phyloP scores from a whole-genome alignment of 2,888 invertebrate species.

The Callinectes sapidus region DNA sequence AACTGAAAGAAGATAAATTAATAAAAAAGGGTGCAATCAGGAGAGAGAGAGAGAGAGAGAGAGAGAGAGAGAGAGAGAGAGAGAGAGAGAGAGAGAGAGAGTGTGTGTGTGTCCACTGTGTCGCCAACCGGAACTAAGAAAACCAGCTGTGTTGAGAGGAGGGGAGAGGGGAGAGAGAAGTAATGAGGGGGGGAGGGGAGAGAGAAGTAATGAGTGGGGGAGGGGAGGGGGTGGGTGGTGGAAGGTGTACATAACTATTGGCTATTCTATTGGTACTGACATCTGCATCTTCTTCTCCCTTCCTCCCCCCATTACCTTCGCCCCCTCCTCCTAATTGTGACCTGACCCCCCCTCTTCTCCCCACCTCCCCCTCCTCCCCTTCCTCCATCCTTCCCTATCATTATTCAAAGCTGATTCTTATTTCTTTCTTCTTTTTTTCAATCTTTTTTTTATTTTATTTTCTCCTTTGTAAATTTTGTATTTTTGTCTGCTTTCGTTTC shows the following conservation, averaged over 20 bases:
- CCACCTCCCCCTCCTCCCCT: background rate
- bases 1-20: background rate
- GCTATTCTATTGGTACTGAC: too few species aligned
- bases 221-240: too few species aligned
- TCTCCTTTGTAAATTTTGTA: too few species aligned
- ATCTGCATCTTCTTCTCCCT: background rate
- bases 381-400: too few species aligned
- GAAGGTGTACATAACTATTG: too few species aligned
- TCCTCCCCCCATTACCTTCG: background rate
- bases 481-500: too few species aligned
- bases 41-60: background rate
- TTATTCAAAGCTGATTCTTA: too few species aligned
- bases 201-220: too few species aligned
- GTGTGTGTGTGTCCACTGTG: background rate
- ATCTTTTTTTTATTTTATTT: too few species aligned
- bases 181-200: background rate
- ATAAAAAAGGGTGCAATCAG: background rate
- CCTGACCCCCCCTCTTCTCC: background rate
- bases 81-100: slow-evolving; percentile 38
- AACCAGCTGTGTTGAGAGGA: background rate
- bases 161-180: background rate
- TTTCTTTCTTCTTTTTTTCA: too few species aligned
- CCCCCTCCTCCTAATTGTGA: too few species aligned
- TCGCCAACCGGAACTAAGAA: background rate
- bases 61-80: slow-evolving; percentile 44